Percentiles rank a stretch among this genome's conserved stretches.
Evolutionary conservation across 2,888 invertebrate genomes (phyloP).

Genomic region (Scelioninae gen. 2): DNA sequence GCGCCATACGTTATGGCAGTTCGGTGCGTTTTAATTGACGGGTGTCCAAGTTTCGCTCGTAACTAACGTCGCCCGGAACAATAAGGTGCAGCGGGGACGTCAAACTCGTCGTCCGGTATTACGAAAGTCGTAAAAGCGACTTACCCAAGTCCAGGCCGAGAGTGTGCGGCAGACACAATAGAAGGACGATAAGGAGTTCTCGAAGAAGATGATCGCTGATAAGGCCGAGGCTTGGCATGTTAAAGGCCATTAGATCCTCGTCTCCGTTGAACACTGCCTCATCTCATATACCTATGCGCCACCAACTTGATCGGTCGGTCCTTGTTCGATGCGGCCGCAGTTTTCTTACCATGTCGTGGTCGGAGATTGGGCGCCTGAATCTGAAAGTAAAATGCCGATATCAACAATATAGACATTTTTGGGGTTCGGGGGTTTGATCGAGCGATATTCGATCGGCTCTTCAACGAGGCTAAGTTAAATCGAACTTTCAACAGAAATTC

Average conservation of each 20-base stretch:
- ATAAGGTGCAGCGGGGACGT: conserved; percentile 13
- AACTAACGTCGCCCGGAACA: conserved; percentile 44
- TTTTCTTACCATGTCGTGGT: conserved; percentile 58
- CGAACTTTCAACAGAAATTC: conserved; percentile 25
- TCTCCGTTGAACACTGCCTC: conserved; percentile 68
- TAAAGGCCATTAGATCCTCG: conserved; percentile 67
- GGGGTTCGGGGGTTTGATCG: conserved; percentile 17
- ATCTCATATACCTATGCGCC: conserved; percentile 64
- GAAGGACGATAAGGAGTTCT: conserved; percentile 67
- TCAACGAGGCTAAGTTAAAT: background rate
- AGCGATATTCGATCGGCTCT: conserved; percentile 17
- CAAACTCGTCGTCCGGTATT: conserved; percentile 30
- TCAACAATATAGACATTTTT: conserved; percentile 28
- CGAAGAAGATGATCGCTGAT: conserved; percentile 65
- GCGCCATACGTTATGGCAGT: conserved; percentile 41
- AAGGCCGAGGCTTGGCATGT: conserved; percentile 70
- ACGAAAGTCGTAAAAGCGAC: conserved; percentile 56
- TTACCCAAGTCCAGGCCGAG: conserved; percentile 70
- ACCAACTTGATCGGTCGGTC: conserved; percentile 45
- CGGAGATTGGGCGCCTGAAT: conserved; percentile 23
- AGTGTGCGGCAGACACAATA: conserved; percentile 66
- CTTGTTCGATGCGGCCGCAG: conserved; percentile 55
- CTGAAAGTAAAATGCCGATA: conserved; percentile 54
- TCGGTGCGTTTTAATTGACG: conserved; percentile 52
- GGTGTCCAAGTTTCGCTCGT: conserved; percentile 26